Percentiles rank a stretch among this genome's conserved stretches.
phyloP scores from a whole-genome alignment of 2,888 invertebrate species.

The Hirtodrosophila histrioides region DNA sequence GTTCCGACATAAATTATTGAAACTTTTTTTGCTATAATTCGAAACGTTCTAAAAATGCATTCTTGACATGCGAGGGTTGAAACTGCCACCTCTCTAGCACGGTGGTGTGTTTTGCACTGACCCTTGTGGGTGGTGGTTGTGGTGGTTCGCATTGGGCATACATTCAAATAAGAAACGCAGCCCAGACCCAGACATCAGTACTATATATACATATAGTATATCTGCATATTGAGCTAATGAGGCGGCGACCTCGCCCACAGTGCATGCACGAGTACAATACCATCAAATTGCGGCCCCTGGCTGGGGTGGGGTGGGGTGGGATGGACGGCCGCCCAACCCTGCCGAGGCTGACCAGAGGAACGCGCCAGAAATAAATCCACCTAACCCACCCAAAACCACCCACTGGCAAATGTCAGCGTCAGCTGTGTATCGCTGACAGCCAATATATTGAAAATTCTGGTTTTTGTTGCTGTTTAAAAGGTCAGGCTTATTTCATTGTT shows the following conservation, averaged over 20 bases:
- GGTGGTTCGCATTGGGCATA: constrained; percentile 18
- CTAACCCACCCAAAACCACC: constrained; percentile 12
- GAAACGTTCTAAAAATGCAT: constrained; percentile 34
- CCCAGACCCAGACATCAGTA: constrained; percentile 15
- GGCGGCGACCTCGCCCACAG: constrained; percentile 63
- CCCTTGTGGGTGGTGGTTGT: constrained; percentile 52
- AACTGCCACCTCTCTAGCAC: constrained; percentile 26
- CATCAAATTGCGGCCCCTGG: constrained; percentile 23
- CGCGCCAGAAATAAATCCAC: constrained; percentile 11
- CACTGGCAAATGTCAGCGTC: constrained; percentile 7
- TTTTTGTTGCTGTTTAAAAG: constrained; percentile 43
- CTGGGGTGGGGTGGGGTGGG: constrained; percentile 24
- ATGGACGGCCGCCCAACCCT: constrained; percentile 18
- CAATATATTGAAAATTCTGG: constrained; percentile 18
- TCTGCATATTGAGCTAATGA: constrained; percentile 64
- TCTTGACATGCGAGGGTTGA: constrained; percentile 53
- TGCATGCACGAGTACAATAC: constrained; percentile 19
- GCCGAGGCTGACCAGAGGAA: constrained; percentile 37
- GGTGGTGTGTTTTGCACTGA: constrained; percentile 49
- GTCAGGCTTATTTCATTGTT: constrained; percentile 53
- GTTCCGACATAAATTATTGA: too few species aligned
- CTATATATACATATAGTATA: constrained; percentile 10
- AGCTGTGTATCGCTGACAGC: constrained; percentile 24
- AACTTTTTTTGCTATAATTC: constrained; percentile 10
- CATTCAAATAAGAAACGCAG: constrained; percentile 4